Evolutionary conservation across 1,140 invertebrate genomes (phyloP).

Genomic region (Epicauta chinensis): DNA sequence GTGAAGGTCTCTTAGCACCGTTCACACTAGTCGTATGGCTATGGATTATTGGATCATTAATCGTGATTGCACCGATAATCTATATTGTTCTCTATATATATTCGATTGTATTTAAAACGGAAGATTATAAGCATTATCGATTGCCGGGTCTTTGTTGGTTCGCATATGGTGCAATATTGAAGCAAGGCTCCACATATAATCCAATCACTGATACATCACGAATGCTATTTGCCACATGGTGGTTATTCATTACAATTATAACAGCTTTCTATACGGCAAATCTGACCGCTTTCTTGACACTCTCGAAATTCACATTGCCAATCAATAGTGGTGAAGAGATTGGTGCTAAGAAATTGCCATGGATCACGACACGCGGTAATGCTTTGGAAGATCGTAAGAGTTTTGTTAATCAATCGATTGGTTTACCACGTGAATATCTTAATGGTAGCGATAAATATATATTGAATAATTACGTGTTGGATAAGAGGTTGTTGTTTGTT

Average conservation of each 20-base stretch:
- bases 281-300: conserved; percentile 79
- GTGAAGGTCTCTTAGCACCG: conserved; percentile 73
- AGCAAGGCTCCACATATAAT: conserved; percentile 74
- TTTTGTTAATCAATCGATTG: background rate
- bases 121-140: conserved; percentile 29
- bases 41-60: conserved; percentile 62
- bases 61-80: conserved; percentile 70
- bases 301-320: conserved; percentile 74
- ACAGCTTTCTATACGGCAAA: conserved; percentile 91
- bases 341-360: conserved; percentile 56
- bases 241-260: conserved; percentile 81
- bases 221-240: conserved; percentile 83
- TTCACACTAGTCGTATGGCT: conserved; percentile 73
- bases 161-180: conserved; percentile 80
- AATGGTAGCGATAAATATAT: conserved; percentile 23
- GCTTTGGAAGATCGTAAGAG: conserved; percentile 51
- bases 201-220: conserved; percentile 73
- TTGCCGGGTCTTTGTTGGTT: conserved; percentile 74
- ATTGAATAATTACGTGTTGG: conserved; percentile 37
- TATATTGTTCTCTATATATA: conserved; percentile 64
- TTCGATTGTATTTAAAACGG: conserved; percentile 46
- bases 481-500: conserved; percentile 55
- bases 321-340: conserved; percentile 65
- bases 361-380: conserved; percentile 60
- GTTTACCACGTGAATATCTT: background rate